Evolutionary conservation across 2,888 invertebrate genomes (phyloP), one percentile per base, ranked within the genome.

Genomic region (Heliconius ismenius): DNA sequence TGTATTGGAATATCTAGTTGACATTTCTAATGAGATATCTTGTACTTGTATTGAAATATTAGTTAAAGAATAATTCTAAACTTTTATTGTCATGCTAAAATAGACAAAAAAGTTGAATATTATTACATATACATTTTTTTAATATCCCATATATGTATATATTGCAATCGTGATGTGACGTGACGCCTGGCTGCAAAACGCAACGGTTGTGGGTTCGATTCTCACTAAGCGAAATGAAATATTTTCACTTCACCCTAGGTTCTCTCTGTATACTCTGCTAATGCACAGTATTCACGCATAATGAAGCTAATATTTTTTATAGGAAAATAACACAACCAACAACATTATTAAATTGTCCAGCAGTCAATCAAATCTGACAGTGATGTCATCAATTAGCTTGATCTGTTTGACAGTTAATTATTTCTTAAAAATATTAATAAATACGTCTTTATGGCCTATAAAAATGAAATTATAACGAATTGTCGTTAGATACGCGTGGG

Each of bases 401-500:
- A 70, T 58, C 18, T 11, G 32, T 58, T 32, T 70, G 70, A 70
- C 58, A 70, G 70, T 70, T 70, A 70, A 70, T 70, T 70, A 70
- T 58, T 36, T 67, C n/a, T n/a, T 4, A 36, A 70, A 70, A 70
- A 58, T 58, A 58, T 70, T 58, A 58, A 24, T 7, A 36, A 24
- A 69, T 49, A 26, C 32, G 54, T 69, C 54, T 69, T 70, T 24
- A 36, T 70, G 70, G 32, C 15, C 58, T 24, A 58, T 70, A 70
- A 70, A 70, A 70, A 32, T 49, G 6, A 32, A 0, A 70, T 32
- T 36, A 32, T 70, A 32, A 9, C 11, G n/a, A 15, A 7, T 70
- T 18, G 32, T 15, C 58, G n/a, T 58, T 70, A 28, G 58, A 70
- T 15, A 11, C 6, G 39, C 13, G 70, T 70, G 58, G 70, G 70